phyloP scores from a whole-genome alignment of 2,113 vertebrate genomes.

The Tyrannus savana region DNA sequence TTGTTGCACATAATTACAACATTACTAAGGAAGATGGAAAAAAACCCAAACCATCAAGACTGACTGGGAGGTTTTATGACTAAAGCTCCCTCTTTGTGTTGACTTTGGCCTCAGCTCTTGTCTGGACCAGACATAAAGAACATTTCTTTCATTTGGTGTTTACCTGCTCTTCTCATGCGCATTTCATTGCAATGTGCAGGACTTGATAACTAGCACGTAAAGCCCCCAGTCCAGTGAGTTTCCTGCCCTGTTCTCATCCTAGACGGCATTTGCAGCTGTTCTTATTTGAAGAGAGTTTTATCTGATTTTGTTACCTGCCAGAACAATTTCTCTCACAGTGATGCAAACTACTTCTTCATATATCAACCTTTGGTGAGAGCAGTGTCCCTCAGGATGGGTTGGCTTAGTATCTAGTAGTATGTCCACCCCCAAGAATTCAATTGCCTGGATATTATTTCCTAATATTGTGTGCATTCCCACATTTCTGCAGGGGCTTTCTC shows the following conservation, averaged over 20 bases:
- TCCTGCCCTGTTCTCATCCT: not conserved
- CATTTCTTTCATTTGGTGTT: not conserved
- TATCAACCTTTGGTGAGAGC: not conserved
- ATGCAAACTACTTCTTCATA: not conserved
- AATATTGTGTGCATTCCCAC: not conserved
- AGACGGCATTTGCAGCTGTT: not conserved
- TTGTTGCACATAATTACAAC: not conserved
- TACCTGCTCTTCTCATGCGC: not conserved
- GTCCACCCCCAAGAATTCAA: not conserved
- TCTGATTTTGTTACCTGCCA: not conserved
- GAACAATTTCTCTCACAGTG: not conserved
- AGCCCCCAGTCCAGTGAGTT: not conserved
- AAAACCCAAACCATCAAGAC: not conserved
- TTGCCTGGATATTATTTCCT: not conserved
- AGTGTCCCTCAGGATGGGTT: not conserved
- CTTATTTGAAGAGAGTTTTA: not conserved
- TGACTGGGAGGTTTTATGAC: not conserved
- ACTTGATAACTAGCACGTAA: not conserved
- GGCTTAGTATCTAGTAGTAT: not conserved
- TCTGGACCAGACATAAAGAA: constrained; percentile 4
- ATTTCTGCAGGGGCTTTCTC: not conserved
- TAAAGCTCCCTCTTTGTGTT: constrained; percentile 1
- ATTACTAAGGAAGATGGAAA: not conserved
- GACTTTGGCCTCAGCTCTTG: constrained; percentile 10
- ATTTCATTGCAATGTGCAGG: not conserved